These are phyloP conservation scores for Danio albolineatus DNA, from an alignment of 2,797 vertebrate species.

Conservation along the genomic window DNA sequence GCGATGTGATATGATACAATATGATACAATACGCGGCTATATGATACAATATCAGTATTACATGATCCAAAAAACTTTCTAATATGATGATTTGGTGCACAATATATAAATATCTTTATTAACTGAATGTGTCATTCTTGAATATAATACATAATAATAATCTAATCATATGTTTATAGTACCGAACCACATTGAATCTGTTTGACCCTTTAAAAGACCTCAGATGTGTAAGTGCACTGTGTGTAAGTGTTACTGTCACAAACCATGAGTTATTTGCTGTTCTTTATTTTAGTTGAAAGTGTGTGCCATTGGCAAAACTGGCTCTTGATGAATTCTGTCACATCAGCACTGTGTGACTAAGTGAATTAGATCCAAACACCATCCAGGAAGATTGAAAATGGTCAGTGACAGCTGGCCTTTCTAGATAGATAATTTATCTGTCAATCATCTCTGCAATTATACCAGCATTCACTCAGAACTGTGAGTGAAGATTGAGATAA, in stretches of 20 bases:
- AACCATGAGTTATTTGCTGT: slow-evolving; percentile 35
- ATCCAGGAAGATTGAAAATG: slow-evolving; percentile 44
- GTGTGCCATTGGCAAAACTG: slow-evolving; percentile 30
- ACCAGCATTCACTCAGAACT: slow-evolving; percentile 23
- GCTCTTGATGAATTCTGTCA: slow-evolving; percentile 44
- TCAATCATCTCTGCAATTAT: slow-evolving; percentile 46
- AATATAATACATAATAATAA: not conserved
- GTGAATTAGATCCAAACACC: slow-evolving; percentile 50
- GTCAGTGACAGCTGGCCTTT: slow-evolving; percentile 50
- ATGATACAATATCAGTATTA: too few species aligned
- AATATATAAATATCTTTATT: not conserved
- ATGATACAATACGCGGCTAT: too few species aligned
- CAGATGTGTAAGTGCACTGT: not conserved
- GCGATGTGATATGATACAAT: too few species aligned
- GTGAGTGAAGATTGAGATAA: not conserved
- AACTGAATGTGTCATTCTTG: not conserved
- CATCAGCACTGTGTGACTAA: slow-evolving; percentile 52
- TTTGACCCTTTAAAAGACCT: not conserved
- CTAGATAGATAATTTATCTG: slow-evolving; percentile 48
- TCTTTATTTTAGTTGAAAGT: slow-evolving; percentile 32
- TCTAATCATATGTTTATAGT: not conserved
- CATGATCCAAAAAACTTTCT: not conserved
- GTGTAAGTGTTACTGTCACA: slow-evolving; percentile 11
- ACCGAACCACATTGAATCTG: not conserved
- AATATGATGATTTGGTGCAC: not conserved